These are phyloP conservation scores for Drosophila kurseongensis DNA, from an alignment of 1,140 invertebrate genomes.

Conservation along the genomic window DNA sequence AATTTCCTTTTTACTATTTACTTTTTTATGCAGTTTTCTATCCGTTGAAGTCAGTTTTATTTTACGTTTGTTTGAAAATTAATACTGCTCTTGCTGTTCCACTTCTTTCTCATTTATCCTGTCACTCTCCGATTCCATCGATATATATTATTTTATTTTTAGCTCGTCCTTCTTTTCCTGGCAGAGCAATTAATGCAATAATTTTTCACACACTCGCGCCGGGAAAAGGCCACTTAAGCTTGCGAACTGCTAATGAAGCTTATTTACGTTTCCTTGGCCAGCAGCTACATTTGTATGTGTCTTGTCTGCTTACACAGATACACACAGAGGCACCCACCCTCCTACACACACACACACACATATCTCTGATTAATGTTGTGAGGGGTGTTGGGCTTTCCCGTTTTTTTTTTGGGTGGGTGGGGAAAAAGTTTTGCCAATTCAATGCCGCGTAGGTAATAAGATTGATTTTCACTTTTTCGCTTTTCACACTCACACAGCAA, in stretches of 20 bases:
- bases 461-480: slow-evolving; percentile 80
- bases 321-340: not conserved
- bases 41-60: too few relatives aligned
- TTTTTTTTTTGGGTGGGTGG: not conserved
- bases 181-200: slow-evolving; percentile 28
- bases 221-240: slow-evolving; percentile 45
- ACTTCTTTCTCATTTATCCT: not conserved
- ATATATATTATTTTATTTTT: slow-evolving; percentile 12
- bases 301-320: slow-evolving; percentile 30
- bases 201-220: slow-evolving; percentile 7
- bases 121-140: slow-evolving; percentile 2
- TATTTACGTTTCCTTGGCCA: slow-evolving; percentile 49
- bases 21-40: too few relatives aligned
- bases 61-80: too few relatives aligned
- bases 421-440: slow-evolving; percentile 54
- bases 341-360: slow-evolving; percentile 7
- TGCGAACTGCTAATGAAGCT: slow-evolving; percentile 77
- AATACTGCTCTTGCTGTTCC: too few relatives aligned
- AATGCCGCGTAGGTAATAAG: slow-evolving; percentile 72
- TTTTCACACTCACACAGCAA: slow-evolving; percentile 42
- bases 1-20: too few relatives aligned
- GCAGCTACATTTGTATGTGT: slow-evolving; percentile 27
- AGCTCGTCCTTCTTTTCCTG: not conserved
- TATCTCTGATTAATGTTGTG: slow-evolving; percentile 47
- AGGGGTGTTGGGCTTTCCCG: not conserved